phyloP scores from a whole-genome alignment of 2,888 invertebrate genomes.

The Aethes cnicana region DNA sequence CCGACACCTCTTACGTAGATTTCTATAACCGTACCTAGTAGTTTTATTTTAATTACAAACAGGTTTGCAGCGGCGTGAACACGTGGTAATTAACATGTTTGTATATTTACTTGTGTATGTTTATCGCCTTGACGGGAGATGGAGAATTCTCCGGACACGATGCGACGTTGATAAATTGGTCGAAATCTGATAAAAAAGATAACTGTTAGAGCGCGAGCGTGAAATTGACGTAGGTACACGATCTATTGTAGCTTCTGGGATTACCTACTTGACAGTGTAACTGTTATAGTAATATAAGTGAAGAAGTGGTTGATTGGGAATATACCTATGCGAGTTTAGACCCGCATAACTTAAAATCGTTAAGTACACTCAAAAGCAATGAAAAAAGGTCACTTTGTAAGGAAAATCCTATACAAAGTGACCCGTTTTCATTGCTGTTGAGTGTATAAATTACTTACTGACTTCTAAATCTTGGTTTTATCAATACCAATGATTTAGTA shows the following conservation, averaged over 20 bases:
- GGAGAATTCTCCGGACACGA: constrained; percentile 16
- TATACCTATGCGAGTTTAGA: too few species aligned
- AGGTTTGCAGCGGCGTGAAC: constrained; percentile 52
- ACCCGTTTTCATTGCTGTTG: too few species aligned
- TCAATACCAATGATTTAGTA: too few species aligned
- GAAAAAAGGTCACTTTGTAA: too few species aligned
- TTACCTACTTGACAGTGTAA: not conserved
- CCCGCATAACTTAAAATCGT: too few species aligned
- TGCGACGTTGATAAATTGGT: constrained; percentile 27
- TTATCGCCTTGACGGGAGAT: constrained; percentile 24
- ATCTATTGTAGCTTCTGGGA: not conserved
- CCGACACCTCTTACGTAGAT: constrained; percentile 37
- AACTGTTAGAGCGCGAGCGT: constrained; percentile 35
- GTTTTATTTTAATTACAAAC: constrained; percentile 53
- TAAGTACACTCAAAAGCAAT: too few species aligned
- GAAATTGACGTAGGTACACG: constrained; percentile 33
- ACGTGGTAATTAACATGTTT: constrained; percentile 28
- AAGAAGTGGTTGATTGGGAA: too few species aligned
- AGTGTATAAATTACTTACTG: too few species aligned
- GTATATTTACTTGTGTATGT: constrained; percentile 29
- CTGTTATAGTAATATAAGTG: too few species aligned
- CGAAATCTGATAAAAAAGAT: constrained; percentile 40
- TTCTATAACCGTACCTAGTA: constrained; percentile 39
- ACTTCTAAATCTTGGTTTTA: too few species aligned
- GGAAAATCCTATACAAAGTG: too few species aligned